Evolutionary conservation across 2,113 vertebrate genomes (phyloP).

Genomic region (Oncorhynchus gorbuscha): DNA sequence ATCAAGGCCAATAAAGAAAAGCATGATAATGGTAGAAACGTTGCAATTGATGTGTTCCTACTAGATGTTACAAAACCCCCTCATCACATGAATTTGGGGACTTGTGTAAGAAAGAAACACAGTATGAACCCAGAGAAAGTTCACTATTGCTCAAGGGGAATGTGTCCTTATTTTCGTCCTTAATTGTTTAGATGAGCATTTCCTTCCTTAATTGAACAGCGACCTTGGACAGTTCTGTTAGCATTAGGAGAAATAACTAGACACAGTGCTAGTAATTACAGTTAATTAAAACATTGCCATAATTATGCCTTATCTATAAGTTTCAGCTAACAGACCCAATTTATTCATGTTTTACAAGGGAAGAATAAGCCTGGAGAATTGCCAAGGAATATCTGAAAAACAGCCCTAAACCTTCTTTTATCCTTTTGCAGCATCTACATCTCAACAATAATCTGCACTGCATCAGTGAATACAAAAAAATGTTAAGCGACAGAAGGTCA

Average conservation of each 20-base stretch:
- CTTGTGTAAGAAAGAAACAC: no score
- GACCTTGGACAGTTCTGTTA: not conserved
- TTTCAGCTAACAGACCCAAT: not conserved
- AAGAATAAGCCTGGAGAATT: not conserved
- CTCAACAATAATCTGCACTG: constrained; percentile 35
- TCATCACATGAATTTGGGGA: no score
- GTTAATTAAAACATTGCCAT: not conserved
- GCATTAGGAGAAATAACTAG: not conserved
- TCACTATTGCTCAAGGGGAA: not conserved
- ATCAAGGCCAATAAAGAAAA: no score
- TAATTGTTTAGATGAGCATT: not conserved
- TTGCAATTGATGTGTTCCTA: no score
- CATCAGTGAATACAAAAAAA: constrained; percentile 39
- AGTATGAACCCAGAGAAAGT: not conserved
- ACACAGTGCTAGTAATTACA: not conserved
- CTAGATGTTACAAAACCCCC: no score
- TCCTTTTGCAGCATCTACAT: constrained; percentile 35
- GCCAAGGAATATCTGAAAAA: constrained; percentile 11
- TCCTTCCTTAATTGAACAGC: not conserved
- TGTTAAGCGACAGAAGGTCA: constrained; percentile 38
- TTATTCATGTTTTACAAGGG: not conserved
- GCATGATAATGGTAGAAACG: no score
- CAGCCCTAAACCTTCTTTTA: constrained; percentile 8
- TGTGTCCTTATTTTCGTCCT: not conserved
- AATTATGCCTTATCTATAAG: not conserved